These are phyloP conservation scores for Trichomycterus rosablanca DNA, from an alignment of 2,113 vertebrate species.

Conservation along the genomic window DNA sequence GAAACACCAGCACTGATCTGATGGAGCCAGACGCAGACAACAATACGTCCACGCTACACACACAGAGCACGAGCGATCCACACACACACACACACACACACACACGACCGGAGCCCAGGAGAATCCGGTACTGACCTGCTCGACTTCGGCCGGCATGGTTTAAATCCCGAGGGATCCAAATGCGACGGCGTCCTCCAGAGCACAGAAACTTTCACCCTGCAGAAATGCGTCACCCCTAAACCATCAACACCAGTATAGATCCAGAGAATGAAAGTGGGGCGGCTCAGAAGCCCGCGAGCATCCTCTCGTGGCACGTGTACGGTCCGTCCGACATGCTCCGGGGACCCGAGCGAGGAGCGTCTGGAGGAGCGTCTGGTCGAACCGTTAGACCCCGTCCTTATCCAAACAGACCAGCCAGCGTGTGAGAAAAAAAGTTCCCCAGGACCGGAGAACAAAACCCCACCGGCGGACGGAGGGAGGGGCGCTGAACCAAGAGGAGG, in stretches of 20 bases:
- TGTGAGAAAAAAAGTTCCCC: conserved; percentile 54
- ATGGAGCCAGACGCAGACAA: neutral
- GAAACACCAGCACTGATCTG: too few species aligned
- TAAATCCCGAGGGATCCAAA: conserved; percentile 46
- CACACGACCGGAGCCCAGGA: conserved; percentile 24
- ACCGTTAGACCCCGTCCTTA: too few species aligned
- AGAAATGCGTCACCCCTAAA: conserved; percentile 8
- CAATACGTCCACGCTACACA: neutral
- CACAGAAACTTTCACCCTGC: conserved; percentile 10
- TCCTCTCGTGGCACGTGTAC: conserved; percentile 51
- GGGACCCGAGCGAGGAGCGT: neutral
- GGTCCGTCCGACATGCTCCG: conserved; percentile 23
- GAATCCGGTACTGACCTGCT: conserved; percentile 76
- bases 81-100: conserved; percentile 23
- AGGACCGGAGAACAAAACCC: conserved; percentile 55
- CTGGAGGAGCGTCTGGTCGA: too few species aligned
- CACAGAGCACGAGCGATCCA: conserved; percentile 2
- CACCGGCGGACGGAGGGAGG: conserved; percentile 32
- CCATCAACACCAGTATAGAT: conserved; percentile 44
- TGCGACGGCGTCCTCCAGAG: conserved; percentile 30
- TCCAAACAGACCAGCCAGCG: conserved; percentile 41
- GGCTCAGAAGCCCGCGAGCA: conserved; percentile 64
- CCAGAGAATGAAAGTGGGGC: conserved; percentile 50
- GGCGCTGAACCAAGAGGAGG: conserved; percentile 19
- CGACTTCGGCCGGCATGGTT: conserved; percentile 81